Evolutionary conservation across 2,113 vertebrate genomes (phyloP).

Genomic region (Nothoprocta perdicaria): DNA sequence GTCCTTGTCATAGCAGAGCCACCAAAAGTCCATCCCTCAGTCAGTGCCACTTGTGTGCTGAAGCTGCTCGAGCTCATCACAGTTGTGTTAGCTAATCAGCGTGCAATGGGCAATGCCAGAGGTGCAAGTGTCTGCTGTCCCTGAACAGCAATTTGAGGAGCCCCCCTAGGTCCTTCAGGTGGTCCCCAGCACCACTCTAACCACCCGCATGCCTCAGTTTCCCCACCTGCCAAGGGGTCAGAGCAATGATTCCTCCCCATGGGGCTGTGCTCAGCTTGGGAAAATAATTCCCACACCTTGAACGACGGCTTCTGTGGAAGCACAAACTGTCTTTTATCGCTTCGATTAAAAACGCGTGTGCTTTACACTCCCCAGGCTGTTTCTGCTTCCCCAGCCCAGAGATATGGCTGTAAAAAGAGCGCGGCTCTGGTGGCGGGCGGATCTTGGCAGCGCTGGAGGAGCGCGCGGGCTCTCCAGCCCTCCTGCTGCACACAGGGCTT

Average conservation of each 20-base stretch:
- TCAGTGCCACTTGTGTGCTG: accelerated
- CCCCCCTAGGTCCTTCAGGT: not conserved
- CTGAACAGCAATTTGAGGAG: not conserved
- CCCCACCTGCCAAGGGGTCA: not conserved
- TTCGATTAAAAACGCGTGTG: not conserved
- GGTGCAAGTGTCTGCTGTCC: not conserved
- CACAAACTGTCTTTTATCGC: constrained; percentile 6
- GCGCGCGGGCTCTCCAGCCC: constrained; percentile 31
- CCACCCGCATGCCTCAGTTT: not conserved
- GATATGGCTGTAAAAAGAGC: not conserved
- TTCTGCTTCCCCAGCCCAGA: not conserved
- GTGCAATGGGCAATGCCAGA: not conserved
- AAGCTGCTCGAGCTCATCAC: not conserved
- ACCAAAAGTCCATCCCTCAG: not conserved
- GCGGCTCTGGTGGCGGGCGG: not conserved
- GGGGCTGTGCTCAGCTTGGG: not conserved
- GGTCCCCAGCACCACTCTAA: not conserved
- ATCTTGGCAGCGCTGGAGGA: constrained; percentile 15
- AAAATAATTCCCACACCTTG: constrained; percentile 1
- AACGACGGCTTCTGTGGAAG: constrained; percentile 14
- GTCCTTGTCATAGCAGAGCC: not conserved
- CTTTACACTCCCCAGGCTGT: constrained; percentile 32
- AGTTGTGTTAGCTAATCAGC: not conserved
- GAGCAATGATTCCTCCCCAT: not conserved
- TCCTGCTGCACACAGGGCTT: constrained; percentile 33